Conservation (phyloP, 2,888 invertebrate genomes). For the Xanthorhoe spadicearia region DNA sequence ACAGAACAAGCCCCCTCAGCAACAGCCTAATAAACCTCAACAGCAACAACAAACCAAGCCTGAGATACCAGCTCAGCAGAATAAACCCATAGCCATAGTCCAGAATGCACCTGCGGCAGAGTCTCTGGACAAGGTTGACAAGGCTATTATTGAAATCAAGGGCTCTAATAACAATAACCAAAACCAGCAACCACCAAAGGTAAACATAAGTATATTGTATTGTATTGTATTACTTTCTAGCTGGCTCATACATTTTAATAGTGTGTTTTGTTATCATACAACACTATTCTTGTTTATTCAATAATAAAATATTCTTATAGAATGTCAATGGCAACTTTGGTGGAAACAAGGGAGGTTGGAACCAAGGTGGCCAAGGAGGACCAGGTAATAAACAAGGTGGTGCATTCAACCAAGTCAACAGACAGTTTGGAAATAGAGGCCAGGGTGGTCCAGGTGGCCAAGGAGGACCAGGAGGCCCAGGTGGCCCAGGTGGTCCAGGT, state of each 20-base stretch:
- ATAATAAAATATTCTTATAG: slow-evolving; percentile 46
- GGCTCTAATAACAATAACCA: slow-evolving; percentile 59
- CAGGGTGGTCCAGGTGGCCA: slow-evolving; percentile 36
- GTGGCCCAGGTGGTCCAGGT: slow-evolving; percentile 42
- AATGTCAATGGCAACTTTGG: slow-evolving; percentile 75
- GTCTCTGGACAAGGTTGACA: slow-evolving; percentile 66
- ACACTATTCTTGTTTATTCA: background rate
- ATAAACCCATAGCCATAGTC: slow-evolving; percentile 24
- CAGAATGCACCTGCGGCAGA: slow-evolving; percentile 51
- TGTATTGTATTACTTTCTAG: too few relatives aligned
- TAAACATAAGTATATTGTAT: slow-evolving; percentile 15
- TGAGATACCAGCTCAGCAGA: slow-evolving; percentile 39
- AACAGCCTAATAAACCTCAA: slow-evolving; percentile 35
- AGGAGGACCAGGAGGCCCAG: slow-evolving; percentile 20
- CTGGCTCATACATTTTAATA: background rate
- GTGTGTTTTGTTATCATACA: background rate
- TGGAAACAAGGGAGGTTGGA: slow-evolving; percentile 59
- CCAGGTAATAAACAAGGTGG: slow-evolving; percentile 32
- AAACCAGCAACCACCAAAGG: slow-evolving; percentile 47
- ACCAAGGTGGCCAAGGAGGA: slow-evolving; percentile 34
- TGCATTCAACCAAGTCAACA: slow-evolving; percentile 55
- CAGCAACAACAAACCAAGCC: slow-evolving; percentile 49
- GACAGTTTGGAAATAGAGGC: slow-evolving; percentile 55
- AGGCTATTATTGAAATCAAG: slow-evolving; percentile 55
- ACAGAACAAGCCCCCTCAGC: slow-evolving; percentile 45